Evolutionary conservation across 2,888 invertebrate species (phyloP), one percentile per base, ranked within the genome.

Genomic region (Euphydryas editha): DNA sequence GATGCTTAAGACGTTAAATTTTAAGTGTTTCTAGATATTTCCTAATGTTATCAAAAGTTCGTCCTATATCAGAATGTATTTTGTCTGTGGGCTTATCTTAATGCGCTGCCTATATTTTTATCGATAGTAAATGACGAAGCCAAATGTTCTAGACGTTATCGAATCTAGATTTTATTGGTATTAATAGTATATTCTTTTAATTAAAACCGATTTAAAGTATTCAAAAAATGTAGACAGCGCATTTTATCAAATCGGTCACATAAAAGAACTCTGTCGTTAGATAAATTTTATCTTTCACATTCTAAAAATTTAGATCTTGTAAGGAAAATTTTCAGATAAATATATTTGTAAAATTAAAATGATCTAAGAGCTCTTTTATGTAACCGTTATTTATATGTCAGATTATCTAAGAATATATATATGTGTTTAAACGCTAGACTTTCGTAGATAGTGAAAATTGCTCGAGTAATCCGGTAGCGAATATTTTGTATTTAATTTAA

Each of bases 391-490:
- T 36, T 59, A 65, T 30, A 42, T 56, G 47, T 24, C 21, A 47
- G 49, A 62, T 60, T 68, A 69, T 65, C 67, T 73, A 83, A 82
- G 81, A 70, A 81, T 79, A 73, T 79, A 78, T 81, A 81, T 77
- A 81, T 79, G 72, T 79, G 78, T 81, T 81, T 77, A 79, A 85
- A 82, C 84, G 89, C 88, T 89, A 89, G 88, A 81, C 74, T 77
- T 80, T 69, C 42, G 77, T 90, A 88, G 88, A 72, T 89, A 87
- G 85, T 80, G 69, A 82, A 86, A n/a, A 78, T 81, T 83, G 85
- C 86, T 83, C 86, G 83, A 80, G 73, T 81, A 78, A 79, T 80
- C 79, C 77, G 77, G 79, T 84, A 84, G 82, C 74, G 69, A 78
- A 81, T 81, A 81, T 85, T 85, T 81, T 80, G 75, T 84, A 85